Conservation (phyloP, 1,140 invertebrate genomes). For the Orchesella cincta region DNA sequence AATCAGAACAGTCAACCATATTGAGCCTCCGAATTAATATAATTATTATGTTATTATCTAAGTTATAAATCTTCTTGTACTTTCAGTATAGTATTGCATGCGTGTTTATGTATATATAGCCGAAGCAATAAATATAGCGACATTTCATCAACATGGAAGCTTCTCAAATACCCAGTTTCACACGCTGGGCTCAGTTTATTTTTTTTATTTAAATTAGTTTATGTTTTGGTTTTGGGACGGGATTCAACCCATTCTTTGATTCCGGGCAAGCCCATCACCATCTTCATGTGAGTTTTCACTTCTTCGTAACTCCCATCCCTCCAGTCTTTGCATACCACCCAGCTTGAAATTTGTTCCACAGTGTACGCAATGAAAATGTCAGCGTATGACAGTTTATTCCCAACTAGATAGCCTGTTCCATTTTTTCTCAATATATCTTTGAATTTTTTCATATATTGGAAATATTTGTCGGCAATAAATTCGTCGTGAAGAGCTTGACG, state of each 20-base stretch:
- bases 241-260: slow-evolving; percentile 50
- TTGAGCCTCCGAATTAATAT: no score
- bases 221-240: slow-evolving; percentile 35
- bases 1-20: no score
- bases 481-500: neutral
- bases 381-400: slow-evolving; percentile 6
- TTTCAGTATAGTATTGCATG: no score
- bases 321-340: neutral
- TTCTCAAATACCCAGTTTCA: no score
- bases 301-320: neutral
- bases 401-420: slow-evolving; percentile 15
- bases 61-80: no score
- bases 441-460: neutral
- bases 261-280: slow-evolving; percentile 39
- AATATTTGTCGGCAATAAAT: neutral
- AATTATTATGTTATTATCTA: no score
- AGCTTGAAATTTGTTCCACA: neutral
- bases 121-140: no score
- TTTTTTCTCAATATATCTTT: neutral
- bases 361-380: slow-evolving; percentile 26
- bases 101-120: no score
- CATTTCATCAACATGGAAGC: no score
- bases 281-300: neutral
- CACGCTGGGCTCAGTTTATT: no score
- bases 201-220: no score